phyloP scores from a whole-genome alignment of 2,113 vertebrate species.

The Syngnathoides biaculeatus region DNA sequence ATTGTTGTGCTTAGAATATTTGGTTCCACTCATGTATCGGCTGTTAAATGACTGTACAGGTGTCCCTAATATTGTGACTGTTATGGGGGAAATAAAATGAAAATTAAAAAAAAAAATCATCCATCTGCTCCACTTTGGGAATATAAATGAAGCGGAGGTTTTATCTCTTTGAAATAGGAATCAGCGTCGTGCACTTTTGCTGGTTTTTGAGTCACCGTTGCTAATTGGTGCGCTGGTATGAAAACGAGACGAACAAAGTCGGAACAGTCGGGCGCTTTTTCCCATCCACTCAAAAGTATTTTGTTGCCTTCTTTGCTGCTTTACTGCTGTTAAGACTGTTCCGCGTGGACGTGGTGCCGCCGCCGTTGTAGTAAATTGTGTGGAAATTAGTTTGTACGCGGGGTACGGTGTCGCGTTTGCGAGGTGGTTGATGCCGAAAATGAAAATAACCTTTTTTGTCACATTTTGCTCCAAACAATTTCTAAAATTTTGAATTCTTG shows the following conservation, averaged over 20 bases:
- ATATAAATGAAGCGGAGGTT: not conserved
- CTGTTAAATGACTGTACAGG: not conserved
- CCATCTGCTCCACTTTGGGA: not conserved
- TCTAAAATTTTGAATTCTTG: too few species aligned
- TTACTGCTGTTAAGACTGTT: not conserved
- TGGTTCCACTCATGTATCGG: too few species aligned
- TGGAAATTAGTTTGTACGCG: not conserved
- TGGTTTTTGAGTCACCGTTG: conserved; percentile 21
- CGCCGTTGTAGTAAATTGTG: not conserved
- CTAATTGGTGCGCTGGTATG: conserved; percentile 27
- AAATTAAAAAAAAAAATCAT: too few species aligned
- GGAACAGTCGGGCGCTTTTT: not conserved
- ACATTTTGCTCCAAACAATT: too few species aligned
- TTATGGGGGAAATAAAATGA: too few species aligned
- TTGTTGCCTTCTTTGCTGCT: not conserved
- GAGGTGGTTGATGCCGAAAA: too few species aligned
- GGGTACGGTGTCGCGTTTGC: too few species aligned
- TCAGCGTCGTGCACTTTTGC: conserved; percentile 38
- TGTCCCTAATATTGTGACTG: not conserved
- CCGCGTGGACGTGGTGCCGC: not conserved
- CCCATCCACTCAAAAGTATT: not conserved
- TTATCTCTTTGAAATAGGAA: not conserved
- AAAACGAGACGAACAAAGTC: not conserved
- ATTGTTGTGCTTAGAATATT: not conserved
- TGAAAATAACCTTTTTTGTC: too few species aligned